Percentiles rank a stretch among this genome's conserved stretches.
These are phyloP conservation scores for Otocyon megalotis DNA, from an alignment of 2,113 vertebrate species.

Conservation along the genomic window DNA sequence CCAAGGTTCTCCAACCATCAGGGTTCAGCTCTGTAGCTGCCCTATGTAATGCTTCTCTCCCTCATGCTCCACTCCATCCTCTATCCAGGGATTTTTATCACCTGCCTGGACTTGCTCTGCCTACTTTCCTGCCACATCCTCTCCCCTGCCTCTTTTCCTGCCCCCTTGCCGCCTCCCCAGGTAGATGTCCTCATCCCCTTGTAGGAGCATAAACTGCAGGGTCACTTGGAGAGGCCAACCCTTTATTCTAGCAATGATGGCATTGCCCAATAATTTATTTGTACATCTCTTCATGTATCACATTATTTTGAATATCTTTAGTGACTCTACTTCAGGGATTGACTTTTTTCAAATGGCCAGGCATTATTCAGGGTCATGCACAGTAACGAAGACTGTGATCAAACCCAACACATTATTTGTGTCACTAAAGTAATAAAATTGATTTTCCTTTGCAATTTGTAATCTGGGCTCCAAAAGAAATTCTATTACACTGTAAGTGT, in stretches of 20 bases:
- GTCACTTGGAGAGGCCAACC: background rate
- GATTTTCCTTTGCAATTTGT: slow-evolving; percentile 51
- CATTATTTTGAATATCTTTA: slow-evolving; percentile 57
- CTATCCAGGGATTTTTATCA: background rate
- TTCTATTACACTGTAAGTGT: background rate
- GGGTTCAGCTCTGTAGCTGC: background rate
- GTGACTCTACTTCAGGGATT: slow-evolving; percentile 18
- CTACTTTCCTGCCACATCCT: background rate
- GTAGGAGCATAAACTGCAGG: background rate
- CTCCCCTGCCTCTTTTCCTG: background rate
- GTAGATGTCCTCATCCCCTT: background rate
- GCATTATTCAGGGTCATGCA: slow-evolving; percentile 35
- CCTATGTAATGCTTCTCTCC: background rate
- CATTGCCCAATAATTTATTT: background rate
- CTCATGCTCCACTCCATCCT: background rate
- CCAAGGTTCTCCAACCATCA: background rate
- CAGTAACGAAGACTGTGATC: slow-evolving; percentile 19
- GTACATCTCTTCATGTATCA: background rate
- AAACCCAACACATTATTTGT: background rate
- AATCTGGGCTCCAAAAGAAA: slow-evolving; percentile 23
- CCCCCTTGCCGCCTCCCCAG: background rate
- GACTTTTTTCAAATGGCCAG: slow-evolving; percentile 43
- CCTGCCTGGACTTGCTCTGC: background rate
- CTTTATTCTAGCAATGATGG: slow-evolving; percentile 34
- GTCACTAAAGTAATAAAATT: background rate